Conservation (phyloP, 2,113 vertebrate genomes). For the Lagopus muta region DNA sequence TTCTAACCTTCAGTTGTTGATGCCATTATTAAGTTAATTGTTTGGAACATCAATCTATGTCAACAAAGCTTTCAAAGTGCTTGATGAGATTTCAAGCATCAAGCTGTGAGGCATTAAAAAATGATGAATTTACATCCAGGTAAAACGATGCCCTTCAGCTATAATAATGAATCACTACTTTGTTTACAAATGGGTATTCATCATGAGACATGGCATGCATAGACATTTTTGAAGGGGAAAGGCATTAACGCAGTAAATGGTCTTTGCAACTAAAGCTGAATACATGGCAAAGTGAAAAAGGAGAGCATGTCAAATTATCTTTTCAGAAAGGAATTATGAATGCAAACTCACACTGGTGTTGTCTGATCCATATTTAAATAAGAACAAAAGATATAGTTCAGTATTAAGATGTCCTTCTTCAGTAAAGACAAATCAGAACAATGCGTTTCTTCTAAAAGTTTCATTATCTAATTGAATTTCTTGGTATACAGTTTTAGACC, state of each 20-base stretch:
- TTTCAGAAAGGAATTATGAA: constrained; percentile 61
- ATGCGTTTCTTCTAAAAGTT: constrained; percentile 28
- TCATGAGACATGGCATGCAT: constrained; percentile 19
- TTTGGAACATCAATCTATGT: constrained; percentile 75
- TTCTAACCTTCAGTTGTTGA: constrained; percentile 42
- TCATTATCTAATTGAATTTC: constrained; percentile 16
- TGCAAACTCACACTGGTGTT: constrained; percentile 54
- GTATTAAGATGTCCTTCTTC: constrained; percentile 31
- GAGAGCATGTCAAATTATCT: constrained; percentile 50
- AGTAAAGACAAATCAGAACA: constrained; percentile 3
- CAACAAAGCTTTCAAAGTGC: constrained; percentile 73
- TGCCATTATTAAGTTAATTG: constrained; percentile 77
- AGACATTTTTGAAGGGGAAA: constrained; percentile 53
- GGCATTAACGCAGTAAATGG: constrained; percentile 56
- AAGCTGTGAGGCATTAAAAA: constrained; percentile 79
- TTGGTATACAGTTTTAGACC: background rate
- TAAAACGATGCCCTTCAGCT: constrained; percentile 79
- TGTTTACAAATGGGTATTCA: constrained; percentile 76
- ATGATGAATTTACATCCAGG: constrained; percentile 82
- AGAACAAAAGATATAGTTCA: constrained; percentile 37
- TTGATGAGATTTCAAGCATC: constrained; percentile 74
- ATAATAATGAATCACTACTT: constrained; percentile 77
- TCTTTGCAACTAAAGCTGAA: constrained; percentile 56
- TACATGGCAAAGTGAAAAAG: constrained; percentile 31
- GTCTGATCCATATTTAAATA: constrained; percentile 52